Conservation (phyloP, 1,140 invertebrate genomes). For the Caenorhabditis briggsae region DNA sequence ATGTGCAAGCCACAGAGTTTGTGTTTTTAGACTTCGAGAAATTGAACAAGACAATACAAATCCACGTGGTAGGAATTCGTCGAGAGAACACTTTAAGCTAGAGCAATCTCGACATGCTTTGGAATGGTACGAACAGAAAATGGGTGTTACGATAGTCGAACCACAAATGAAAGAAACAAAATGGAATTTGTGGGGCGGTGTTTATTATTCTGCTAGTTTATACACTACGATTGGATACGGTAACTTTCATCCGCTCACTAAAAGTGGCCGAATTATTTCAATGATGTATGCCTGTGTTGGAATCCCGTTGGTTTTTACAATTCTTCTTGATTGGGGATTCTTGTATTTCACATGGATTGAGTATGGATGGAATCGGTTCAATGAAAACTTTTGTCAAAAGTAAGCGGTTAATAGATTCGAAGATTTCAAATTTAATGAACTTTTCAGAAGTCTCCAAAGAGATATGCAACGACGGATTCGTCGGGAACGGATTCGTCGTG, state of each 20-base stretch:
- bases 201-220: constrained; percentile 63
- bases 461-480: constrained; percentile 28
- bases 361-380: constrained; percentile 63
- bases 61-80: constrained; percentile 40
- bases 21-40: constrained; percentile 59
- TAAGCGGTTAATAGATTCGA: background rate
- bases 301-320: constrained; percentile 62
- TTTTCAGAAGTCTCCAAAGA: constrained; percentile 62
- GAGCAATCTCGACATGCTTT: constrained; percentile 58
- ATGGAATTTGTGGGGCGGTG: constrained; percentile 66
- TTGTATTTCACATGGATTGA: constrained; percentile 66
- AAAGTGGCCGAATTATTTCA: constrained; percentile 60
- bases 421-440: background rate
- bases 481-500: constrained; percentile 59
- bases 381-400: constrained; percentile 64
- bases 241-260: constrained; percentile 61
- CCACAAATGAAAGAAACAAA: constrained; percentile 60
- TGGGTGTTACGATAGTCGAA: constrained; percentile 55
- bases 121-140: constrained; percentile 62
- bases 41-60: constrained; percentile 56
- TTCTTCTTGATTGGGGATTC: constrained; percentile 65
- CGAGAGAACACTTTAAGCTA: constrained; percentile 54
- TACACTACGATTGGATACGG: constrained; percentile 66
- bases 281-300: constrained; percentile 65
- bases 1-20: background rate